Evolutionary conservation across 1,140 invertebrate species (phyloP).

Genomic region (Ips nitidus): DNA sequence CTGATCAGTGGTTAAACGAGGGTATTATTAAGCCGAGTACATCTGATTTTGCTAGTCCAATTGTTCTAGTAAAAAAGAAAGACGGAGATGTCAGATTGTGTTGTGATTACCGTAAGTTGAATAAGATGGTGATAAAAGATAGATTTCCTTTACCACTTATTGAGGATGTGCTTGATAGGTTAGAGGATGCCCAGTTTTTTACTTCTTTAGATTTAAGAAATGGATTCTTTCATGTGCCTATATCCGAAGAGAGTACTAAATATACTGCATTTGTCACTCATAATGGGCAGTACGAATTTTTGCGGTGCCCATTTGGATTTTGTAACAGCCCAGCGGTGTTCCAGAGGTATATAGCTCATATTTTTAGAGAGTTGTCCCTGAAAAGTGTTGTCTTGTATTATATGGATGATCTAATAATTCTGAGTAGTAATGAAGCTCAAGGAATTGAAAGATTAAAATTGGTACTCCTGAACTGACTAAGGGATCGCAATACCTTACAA

Average conservation of each 20-base stretch:
- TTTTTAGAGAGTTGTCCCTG: conserved; percentile 41
- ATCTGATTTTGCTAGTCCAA: conserved; percentile 52
- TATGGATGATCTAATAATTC: conserved; percentile 42
- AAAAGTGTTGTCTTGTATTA: conserved; percentile 39
- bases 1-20: conserved; percentile 35
- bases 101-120: conserved; percentile 56
- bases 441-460: background rate
- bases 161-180: conserved; percentile 38
- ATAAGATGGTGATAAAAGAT: conserved; percentile 48
- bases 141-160: conserved; percentile 44
- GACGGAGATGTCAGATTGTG: conserved; percentile 51
- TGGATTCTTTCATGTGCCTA: conserved; percentile 47
- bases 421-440: conserved; percentile 19
- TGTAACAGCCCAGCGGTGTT: conserved; percentile 35
- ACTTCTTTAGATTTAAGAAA: conserved; percentile 46
- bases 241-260: conserved; percentile 41
- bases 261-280: conserved; percentile 43
- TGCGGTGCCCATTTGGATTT: conserved; percentile 50
- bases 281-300: conserved; percentile 51
- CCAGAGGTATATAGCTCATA: conserved; percentile 36
- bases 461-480: background rate
- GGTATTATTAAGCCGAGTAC: conserved; percentile 41
- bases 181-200: conserved; percentile 39
- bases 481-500: too few species aligned
- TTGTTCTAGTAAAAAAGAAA: conserved; percentile 8